Conservation (phyloP, 2,888 invertebrate species). For the Trichogramma evanescens region DNA sequence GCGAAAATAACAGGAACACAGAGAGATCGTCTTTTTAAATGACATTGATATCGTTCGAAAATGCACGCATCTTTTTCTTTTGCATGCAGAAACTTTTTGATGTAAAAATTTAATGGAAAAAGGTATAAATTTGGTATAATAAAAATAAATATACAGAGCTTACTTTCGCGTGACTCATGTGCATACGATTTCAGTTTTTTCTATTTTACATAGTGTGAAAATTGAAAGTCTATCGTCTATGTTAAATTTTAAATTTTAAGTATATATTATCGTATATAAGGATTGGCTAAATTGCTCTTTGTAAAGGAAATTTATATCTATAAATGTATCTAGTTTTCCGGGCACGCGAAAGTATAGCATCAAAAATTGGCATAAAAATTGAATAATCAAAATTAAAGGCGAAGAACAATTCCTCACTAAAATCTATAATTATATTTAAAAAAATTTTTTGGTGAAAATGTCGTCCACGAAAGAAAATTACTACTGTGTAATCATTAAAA, state of each 20-base stretch:
- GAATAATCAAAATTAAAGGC: slow-evolving; percentile 5
- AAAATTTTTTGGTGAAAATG: slow-evolving; percentile 21
- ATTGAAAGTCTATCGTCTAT: slow-evolving; percentile 5
- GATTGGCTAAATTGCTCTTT: background rate
- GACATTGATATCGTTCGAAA: slow-evolving; percentile 10
- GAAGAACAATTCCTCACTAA: slow-evolving; percentile 39
- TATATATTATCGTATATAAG: background rate
- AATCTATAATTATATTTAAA: slow-evolving; percentile 20
- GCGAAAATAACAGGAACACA: background rate
- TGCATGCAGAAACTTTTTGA: slow-evolving; percentile 11
- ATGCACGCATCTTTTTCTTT: slow-evolving; percentile 32
- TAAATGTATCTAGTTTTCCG: background rate
- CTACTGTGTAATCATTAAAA: slow-evolving; percentile 40
- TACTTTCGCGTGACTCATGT: slow-evolving; percentile 4
- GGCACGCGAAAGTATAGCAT: background rate
- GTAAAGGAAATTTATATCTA: background rate
- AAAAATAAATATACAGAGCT: background rate
- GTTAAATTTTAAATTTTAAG: slow-evolving; percentile 2
- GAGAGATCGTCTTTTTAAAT: slow-evolving; percentile 25
- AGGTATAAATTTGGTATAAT: background rate
- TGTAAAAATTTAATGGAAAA: slow-evolving; percentile 2
- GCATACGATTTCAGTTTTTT: slow-evolving; percentile 6
- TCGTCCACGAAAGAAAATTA: slow-evolving; percentile 25
- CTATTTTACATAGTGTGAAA: slow-evolving; percentile 5
- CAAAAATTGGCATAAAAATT: no score